Percentiles rank a stretch among this genome's conserved stretches.
These are phyloP conservation scores for Daboia siamensis DNA, from an alignment of 2,113 vertebrate genomes.

Conservation along the genomic window DNA sequence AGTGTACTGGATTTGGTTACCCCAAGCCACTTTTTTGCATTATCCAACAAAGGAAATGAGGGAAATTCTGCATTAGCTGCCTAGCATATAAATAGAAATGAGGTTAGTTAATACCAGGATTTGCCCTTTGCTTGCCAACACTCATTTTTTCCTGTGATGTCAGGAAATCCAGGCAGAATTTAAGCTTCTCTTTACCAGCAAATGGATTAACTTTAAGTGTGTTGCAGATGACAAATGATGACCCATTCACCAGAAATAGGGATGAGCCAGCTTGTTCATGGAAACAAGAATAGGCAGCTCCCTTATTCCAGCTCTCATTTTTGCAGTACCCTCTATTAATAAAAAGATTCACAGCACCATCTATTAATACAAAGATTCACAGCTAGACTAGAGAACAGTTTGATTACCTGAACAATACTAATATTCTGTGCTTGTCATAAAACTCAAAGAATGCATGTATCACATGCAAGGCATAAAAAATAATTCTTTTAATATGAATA, in stretches of 20 bases:
- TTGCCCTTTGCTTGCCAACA: background rate
- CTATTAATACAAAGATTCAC: constrained; percentile 68
- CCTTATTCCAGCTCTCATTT: background rate
- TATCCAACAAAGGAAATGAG: background rate
- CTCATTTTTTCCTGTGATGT: background rate
- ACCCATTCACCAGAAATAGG: background rate
- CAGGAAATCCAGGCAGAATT: background rate
- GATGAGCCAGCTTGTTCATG: background rate
- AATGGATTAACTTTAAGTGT: background rate
- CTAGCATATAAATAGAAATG: background rate
- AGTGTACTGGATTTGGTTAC: background rate
- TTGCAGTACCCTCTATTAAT: constrained; percentile 61
- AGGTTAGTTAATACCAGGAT: background rate
- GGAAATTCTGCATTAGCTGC: background rate
- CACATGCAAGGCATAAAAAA: constrained; percentile 70
- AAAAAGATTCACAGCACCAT: constrained; percentile 67
- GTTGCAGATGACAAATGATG: background rate
- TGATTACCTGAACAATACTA: constrained; percentile 74
- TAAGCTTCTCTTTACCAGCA: background rate
- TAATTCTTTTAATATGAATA: constrained; percentile 72
- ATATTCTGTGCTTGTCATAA: constrained; percentile 71
- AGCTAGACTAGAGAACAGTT: constrained; percentile 67
- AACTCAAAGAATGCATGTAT: constrained; percentile 76
- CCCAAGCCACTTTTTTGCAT: background rate
- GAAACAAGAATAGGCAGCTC: background rate